Conservation (phyloP, 2,797 vertebrate genomes). For the Jordanella pulchra region DNA sequence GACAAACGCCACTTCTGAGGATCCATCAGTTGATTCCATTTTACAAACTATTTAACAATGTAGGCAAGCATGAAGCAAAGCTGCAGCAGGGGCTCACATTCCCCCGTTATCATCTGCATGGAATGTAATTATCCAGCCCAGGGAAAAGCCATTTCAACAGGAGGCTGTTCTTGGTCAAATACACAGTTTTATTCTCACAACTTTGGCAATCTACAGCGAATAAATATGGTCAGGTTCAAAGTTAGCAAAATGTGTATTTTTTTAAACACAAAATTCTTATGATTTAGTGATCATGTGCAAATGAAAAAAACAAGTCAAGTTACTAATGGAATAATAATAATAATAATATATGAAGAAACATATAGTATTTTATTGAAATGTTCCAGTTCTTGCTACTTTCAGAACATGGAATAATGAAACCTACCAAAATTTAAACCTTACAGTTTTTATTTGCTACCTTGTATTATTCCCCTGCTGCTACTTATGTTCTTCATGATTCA, state of each 20-base stretch:
- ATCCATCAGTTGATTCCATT: constrained; percentile 53
- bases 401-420: background rate
- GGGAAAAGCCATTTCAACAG: constrained; percentile 51
- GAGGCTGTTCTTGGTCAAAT: constrained; percentile 52
- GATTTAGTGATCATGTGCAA: background rate
- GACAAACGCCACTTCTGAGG: constrained; percentile 45
- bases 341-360: background rate
- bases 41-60: constrained; percentile 65
- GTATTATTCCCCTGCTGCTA: background rate
- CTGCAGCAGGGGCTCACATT: constrained; percentile 67
- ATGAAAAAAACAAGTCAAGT: background rate
- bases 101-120: constrained; percentile 74
- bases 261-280: background rate
- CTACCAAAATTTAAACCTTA: background rate
- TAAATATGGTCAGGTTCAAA: constrained; percentile 23
- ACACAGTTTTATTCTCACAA: constrained; percentile 58
- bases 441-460: background rate
- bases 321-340: background rate
- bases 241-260: no score
- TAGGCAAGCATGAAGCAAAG: constrained; percentile 42
- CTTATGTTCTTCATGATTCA: background rate
- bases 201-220: constrained; percentile 7
- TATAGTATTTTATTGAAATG: background rate
- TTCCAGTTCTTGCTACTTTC: background rate
- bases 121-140: constrained; percentile 77